A percentile compares a stretch with the other conserved stretches of the same genome.
These are phyloP conservation scores for Heliothis peltigera DNA, from an alignment of 2,888 invertebrate genomes.

Conservation along the genomic window DNA sequence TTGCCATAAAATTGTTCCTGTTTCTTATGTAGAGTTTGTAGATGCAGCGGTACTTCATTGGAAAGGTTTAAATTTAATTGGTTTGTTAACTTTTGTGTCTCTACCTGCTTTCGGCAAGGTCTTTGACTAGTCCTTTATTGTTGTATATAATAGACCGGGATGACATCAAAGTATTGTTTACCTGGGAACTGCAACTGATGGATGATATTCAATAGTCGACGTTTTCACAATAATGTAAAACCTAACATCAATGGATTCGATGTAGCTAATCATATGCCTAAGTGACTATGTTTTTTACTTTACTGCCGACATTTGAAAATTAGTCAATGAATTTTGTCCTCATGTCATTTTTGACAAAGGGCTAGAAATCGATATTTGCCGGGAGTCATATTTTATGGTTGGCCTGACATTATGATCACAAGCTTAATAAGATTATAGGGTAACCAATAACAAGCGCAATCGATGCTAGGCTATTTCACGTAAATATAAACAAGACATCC, in stretches of 20 bases:
- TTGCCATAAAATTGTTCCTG: constrained; percentile 46
- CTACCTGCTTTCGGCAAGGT: constrained; percentile 55
- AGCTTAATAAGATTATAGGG: constrained; percentile 30
- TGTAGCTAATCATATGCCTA: too few relatives aligned
- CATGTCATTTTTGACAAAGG: constrained; percentile 42
- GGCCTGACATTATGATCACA: constrained; percentile 33
- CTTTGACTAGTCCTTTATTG: constrained; percentile 40
- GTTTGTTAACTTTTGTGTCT: constrained; percentile 51
- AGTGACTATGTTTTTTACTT: too few relatives aligned
- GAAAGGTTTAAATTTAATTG: constrained; percentile 32
- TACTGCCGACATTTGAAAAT: too few relatives aligned
- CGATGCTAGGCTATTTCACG: constrained; percentile 1
- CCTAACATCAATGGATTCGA: background rate
- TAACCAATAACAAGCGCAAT: constrained; percentile 28
- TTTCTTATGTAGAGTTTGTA: constrained; percentile 25
- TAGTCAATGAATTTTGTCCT: constrained; percentile 10
- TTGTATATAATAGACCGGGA: constrained; percentile 31
- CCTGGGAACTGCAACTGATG: constrained; percentile 18
- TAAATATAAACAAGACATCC: background rate
- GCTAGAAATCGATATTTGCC: constrained; percentile 31
- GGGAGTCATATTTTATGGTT: constrained; percentile 39
- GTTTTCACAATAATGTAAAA: constrained; percentile 6
- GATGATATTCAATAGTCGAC: constrained; percentile 28
- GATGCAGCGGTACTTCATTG: constrained; percentile 15
- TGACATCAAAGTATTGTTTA: constrained; percentile 49